Conservation (phyloP, 1,140 invertebrate genomes). For the Hylaeus anthracinus region DNA sequence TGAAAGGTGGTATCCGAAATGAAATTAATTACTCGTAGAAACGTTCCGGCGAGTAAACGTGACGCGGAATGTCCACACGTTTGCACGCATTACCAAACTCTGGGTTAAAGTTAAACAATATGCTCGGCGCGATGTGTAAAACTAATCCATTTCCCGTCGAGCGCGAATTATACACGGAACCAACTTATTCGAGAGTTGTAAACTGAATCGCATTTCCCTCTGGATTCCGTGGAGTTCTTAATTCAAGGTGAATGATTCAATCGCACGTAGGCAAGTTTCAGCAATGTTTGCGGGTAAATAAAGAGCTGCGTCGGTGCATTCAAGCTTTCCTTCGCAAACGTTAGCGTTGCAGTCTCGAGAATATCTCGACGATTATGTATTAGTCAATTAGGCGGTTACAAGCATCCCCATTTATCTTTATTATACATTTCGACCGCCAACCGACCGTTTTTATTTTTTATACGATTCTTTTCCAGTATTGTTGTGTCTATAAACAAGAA, state of each 20-base stretch:
- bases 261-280: not conserved
- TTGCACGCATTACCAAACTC: not conserved
- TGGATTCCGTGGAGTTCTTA: not conserved
- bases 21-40: not conserved
- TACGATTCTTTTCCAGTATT: no score
- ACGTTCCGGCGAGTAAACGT: not conserved
- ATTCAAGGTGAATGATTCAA: slow-evolving; percentile 9
- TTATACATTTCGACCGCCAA: no score
- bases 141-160: slow-evolving; percentile 7
- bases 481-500: no score
- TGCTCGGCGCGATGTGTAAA: not conserved
- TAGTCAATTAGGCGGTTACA: no score
- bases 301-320: not conserved
- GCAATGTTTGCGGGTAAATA: not conserved
- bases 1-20: not conserved
- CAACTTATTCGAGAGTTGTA: slow-evolving; percentile 1
- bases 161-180: not conserved
- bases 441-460: no score
- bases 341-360: not conserved
- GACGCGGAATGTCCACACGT: not conserved
- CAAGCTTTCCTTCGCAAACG: no score
- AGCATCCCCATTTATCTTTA: no score
- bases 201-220: not conserved
- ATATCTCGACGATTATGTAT: not conserved
- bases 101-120: not conserved